phyloP scores from a whole-genome alignment of 2,888 invertebrate species.

The Conops quadrifasciatus region DNA sequence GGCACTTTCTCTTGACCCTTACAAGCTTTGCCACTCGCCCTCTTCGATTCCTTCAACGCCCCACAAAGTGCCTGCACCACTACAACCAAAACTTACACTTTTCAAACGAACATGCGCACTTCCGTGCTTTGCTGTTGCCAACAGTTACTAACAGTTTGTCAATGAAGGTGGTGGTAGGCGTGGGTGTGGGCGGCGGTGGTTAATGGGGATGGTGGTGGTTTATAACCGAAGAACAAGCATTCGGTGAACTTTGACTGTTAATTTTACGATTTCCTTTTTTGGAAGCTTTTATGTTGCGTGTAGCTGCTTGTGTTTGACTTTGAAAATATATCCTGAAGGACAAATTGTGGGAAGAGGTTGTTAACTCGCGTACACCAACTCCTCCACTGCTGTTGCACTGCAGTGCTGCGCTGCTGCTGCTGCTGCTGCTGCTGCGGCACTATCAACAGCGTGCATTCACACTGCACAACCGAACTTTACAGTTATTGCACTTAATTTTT shows the following conservation, averaged over 20 bases:
- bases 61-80: neutral
- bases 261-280: constrained; percentile 6
- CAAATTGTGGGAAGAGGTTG: constrained; percentile 6
- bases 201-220: neutral
- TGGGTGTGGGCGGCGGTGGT: neutral
- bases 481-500: too few species aligned
- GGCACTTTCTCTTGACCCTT: constrained; percentile 28
- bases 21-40: neutral
- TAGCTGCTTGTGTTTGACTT: constrained; percentile 33
- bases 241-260: neutral
- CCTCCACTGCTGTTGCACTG: too few species aligned
- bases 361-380: neutral
- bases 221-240: neutral
- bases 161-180: neutral
- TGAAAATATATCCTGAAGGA: constrained; percentile 39
- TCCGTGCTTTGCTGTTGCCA: too few species aligned
- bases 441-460: too few species aligned
- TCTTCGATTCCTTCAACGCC: neutral
- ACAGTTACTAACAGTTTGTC: neutral
- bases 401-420: too few species aligned
- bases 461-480: too few species aligned
- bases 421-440: too few species aligned
- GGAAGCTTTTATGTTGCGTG: neutral
- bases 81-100: constrained; percentile 48
- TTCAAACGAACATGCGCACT: constrained; percentile 50